Evolutionary conservation across 2,888 invertebrate species (phyloP).

Genomic region (Neoaliturus tenellus): DNA sequence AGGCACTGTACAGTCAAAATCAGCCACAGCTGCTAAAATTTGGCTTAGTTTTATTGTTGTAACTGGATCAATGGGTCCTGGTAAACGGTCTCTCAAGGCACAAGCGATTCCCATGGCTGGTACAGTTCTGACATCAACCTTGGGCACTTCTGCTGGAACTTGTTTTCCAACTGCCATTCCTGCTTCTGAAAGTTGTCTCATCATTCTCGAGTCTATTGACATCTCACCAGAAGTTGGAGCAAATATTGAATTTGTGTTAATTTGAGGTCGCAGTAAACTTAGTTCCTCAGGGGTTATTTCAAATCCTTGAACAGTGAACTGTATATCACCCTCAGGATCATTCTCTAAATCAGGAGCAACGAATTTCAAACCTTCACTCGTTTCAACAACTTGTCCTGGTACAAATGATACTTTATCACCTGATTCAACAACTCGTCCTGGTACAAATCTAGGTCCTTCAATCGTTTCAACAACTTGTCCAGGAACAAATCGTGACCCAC

Average conservation of each 20-base stretch:
- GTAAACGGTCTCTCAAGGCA: conserved; percentile 68
- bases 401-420: conserved; percentile 73
- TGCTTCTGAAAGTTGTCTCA: conserved; percentile 80
- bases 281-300: conserved; percentile 75
- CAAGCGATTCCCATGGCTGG: conserved; percentile 69
- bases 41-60: conserved; percentile 73
- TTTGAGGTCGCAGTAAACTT: conserved; percentile 71
- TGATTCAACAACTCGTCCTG: conserved; percentile 74
- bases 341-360: conserved; percentile 82
- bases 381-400: conserved; percentile 75
- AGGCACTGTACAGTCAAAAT: conserved; percentile 50
- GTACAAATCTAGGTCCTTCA: conserved; percentile 80
- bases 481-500: conserved; percentile 78
- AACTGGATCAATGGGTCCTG: conserved; percentile 70
- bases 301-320: conserved; percentile 84
- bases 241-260: conserved; percentile 69
- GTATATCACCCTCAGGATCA: conserved; percentile 79
- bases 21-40: conserved; percentile 70
- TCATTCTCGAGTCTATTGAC: conserved; percentile 80
- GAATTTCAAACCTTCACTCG: conserved; percentile 77
- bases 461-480: conserved; percentile 85
- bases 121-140: conserved; percentile 76
- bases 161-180: conserved; percentile 82
- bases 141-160: conserved; percentile 78
- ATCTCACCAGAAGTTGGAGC: conserved; percentile 77